phyloP scores from a whole-genome alignment of 2,113 vertebrate genomes.

The Sciurus niger region DNA sequence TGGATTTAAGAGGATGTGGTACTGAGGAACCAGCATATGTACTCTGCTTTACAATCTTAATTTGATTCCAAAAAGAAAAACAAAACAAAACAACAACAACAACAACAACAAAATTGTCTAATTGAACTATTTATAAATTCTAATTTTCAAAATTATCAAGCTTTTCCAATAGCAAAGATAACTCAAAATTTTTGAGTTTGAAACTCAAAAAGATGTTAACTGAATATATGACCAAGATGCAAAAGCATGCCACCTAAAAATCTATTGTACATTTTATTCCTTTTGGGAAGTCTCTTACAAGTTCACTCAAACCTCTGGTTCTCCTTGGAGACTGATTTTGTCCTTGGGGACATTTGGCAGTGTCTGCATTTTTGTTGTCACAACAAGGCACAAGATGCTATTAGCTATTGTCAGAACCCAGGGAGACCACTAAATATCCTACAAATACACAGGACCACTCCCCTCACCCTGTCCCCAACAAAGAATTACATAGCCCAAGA shows the following conservation, averaged over 20 bases:
- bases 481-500: neutral
- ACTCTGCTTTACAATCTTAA: neutral
- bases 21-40: neutral
- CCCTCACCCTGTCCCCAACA: accelerated
- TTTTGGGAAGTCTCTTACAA: neutral
- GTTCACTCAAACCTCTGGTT: neutral
- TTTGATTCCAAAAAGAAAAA: neutral
- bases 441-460: accelerated
- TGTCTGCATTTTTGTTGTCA: neutral
- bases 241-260: neutral
- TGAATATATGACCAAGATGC: neutral
- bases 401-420: neutral
- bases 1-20: neutral
- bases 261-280: neutral
- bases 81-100: too few relatives aligned
- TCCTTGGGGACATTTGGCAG: neutral
- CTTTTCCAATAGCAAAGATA: too few relatives aligned
- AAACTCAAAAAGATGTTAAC: neutral
- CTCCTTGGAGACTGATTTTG: neutral
- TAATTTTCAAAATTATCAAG: too few relatives aligned
- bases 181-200: too few relatives aligned
- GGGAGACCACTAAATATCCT: too few relatives aligned
- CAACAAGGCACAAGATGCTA: neutral
- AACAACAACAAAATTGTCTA: too few relatives aligned
- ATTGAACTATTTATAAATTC: too few relatives aligned